Base-by-base conservation (phyloP, 2,797 vertebrate species). In the Sarcophilus harrisii region DNA sequence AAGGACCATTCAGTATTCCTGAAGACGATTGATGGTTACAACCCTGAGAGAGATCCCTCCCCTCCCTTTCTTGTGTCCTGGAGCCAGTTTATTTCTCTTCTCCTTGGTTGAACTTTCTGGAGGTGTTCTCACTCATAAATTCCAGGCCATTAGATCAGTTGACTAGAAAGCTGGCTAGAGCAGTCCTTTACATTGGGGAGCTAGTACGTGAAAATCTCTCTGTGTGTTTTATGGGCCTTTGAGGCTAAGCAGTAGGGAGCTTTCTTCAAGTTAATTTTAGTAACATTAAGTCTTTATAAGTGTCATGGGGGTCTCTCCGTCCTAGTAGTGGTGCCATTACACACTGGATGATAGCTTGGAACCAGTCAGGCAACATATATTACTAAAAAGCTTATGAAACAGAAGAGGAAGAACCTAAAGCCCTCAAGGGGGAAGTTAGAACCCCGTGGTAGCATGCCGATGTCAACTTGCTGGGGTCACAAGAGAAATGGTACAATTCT, bases 221-320 rank as follows among this genome's bases (percentile, higher is more conserved):
- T 90, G 57, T 52, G 54, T 90, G n/a, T 49, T 93, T 54, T 90
- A 90, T 59, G 87, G 28, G 28, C 24, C 29, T 52, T 29, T 58
- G 90, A 73, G 45, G 32, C 57, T 59, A 58, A 30, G 57, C 81
- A 29, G 55, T 38, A 49, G 57, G 57, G 57, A 90, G n/a, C 81
- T 52, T 90, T 45, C 73, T 45, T 58, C 45, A 32, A 58, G 73
- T 90, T 90, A 38, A n/a, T 57, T 49, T 30, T 58, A 81, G 57
- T 93, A 93, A 93, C 29, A 38, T 13, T 30, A 93, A 93, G 92
- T 58, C 92, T 93, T 93, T 89, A 49, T 32, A 32, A 27, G 55
- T 38, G 81, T 30, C 14, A 58, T 87, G 16, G 11, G 81, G 57
- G 57, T 93, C 81, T 90, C 62, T 18, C 11, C 57, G 45, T 58